Evolutionary conservation across 2,888 invertebrate genomes (phyloP), one percentile per base, ranked within the genome.

Genomic region (Pandemis cinnamomeana): DNA sequence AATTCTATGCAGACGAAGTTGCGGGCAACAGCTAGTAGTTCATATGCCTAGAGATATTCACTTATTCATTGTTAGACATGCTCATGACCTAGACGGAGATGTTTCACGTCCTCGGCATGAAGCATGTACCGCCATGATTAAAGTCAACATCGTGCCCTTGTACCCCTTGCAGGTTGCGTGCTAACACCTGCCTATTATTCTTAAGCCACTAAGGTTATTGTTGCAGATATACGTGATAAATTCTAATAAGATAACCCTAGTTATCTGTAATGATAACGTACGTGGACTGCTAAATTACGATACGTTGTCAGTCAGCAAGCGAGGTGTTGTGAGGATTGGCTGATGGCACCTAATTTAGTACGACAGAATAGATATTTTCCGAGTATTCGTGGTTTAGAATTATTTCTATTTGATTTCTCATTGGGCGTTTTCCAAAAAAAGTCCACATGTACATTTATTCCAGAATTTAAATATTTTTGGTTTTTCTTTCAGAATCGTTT

Each of bases 161-260:
- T 90, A 83, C 87, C 81, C 83, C 83, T 88, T 90, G 84, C 72
- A 70, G 71, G 80, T 89, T 84, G 89, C 89, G 89, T 90, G 89
- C 80, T 44, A 46, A 69, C 71, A 53, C 71, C 61, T 67, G 73
- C 61, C 71, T 71, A 74, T 74, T 72, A 72, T 64, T 71, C 64
- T 77, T 75, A 77, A 53, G 67, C 72, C 58, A 70, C 75, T 77
- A 75, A 85, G 84, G 83, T 83, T 84, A 82, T 80, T 81, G 79
- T 79, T 83, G 78, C 82, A 86, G 84, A 85, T 41, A 41, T 86
- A 84, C 81, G 82, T 82, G 79, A 75, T 78, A 51, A 48, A 62
- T 51, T 63, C 67, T 68, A 71, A 71, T 71, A 66, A 75, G 67
- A 72, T 51, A 64, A 60, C 61, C 53, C 62, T 58, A 71, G 58